These are phyloP conservation scores for Anoplius nigerrimus DNA, from an alignment of 2,888 invertebrate genomes.

Conservation along the genomic window DNA sequence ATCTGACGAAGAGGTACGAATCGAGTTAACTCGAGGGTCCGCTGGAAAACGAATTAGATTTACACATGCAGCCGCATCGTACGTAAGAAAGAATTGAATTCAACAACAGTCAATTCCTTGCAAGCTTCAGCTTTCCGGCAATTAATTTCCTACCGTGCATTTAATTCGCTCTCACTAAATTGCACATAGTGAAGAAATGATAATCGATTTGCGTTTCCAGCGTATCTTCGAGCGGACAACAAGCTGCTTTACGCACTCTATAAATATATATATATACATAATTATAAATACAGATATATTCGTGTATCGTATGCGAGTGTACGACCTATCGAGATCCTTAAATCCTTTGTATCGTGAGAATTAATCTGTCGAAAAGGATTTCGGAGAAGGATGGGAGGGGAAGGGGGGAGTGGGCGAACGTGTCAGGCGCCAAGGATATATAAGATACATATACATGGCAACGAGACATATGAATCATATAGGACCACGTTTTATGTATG, in stretches of 20 bases:
- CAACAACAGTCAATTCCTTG: neutral
- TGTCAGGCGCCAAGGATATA: conserved; percentile 36
- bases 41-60: conserved; percentile 21
- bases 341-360: conserved; percentile 30
- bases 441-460: conserved; percentile 60
- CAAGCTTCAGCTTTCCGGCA: neutral
- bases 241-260: conserved; percentile 29
- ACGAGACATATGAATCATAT: conserved; percentile 71
- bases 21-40: conserved; percentile 37
- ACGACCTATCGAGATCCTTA: neutral
- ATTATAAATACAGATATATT: neutral
- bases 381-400: conserved; percentile 9
- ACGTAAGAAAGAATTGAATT: neutral
- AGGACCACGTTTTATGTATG: conserved; percentile 69
- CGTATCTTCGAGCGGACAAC: conserved; percentile 40
- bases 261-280: conserved; percentile 13
- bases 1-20: conserved; percentile 26
- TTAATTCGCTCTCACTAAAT: neutral
- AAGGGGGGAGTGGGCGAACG: too few species aligned
- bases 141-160: neutral
- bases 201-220: conserved; percentile 9
- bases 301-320: neutral
- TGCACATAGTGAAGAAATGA: neutral
- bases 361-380: conserved; percentile 3
- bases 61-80: neutral